Evolutionary conservation across 2,113 vertebrate species (phyloP).

Genomic region (Epinephelus fuscoguttatus): DNA sequence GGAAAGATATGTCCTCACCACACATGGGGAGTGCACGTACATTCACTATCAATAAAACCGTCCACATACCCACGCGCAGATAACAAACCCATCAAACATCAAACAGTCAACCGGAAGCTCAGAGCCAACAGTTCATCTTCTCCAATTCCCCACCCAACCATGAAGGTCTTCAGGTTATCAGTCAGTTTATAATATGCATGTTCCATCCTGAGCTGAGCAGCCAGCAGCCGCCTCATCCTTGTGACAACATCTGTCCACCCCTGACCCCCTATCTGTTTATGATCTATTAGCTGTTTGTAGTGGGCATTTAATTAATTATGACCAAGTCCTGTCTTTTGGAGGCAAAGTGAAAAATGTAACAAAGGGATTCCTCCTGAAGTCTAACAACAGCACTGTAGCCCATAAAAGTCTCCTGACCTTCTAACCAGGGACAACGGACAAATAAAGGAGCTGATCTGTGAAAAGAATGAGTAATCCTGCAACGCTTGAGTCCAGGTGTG

Average conservation of each 20-base stretch:
- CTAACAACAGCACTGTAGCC: not conserved
- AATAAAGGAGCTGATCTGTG: not conserved
- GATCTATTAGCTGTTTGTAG: not conserved
- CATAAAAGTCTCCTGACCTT: not conserved
- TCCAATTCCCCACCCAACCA: not conserved
- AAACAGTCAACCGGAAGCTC: not conserved
- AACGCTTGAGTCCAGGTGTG: not conserved
- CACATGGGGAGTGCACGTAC: not conserved
- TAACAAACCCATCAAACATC: constrained; percentile 12
- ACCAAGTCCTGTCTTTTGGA: not conserved
- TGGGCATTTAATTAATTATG: constrained; percentile 3
- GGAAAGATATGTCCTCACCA: not conserved
- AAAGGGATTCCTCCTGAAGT: not conserved
- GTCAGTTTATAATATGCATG: constrained; percentile 11
- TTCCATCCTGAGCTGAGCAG: not conserved
- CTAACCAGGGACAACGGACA: not conserved
- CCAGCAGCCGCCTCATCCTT: not conserved
- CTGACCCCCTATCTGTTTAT: not conserved
- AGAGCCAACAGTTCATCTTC: constrained; percentile 6
- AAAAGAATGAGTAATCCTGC: not conserved
- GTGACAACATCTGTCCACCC: not conserved
- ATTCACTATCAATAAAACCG: not conserved
- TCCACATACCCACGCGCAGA: not conserved
- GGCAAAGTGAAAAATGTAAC: not conserved
- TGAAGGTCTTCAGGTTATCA: constrained; percentile 9